These are phyloP conservation scores for Agrilus planipennis DNA, from an alignment of 1,140 invertebrate genomes.

Conservation along the genomic window DNA sequence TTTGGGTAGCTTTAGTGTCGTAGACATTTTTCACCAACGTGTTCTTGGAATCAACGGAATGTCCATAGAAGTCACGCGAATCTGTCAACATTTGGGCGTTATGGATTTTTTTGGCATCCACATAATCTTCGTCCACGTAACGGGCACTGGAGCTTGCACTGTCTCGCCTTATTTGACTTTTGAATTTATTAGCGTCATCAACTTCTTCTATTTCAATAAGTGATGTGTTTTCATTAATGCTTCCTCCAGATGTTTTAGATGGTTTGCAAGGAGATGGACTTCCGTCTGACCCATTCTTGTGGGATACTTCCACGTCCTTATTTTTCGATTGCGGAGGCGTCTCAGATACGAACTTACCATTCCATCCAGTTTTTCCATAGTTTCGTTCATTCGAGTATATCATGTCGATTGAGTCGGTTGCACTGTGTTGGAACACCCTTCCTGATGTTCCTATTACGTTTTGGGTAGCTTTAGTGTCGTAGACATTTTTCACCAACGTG, in stretches of 20 bases:
- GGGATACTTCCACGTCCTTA: too few relatives aligned
- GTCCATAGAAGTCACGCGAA: constrained; percentile 27
- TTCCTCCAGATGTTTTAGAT: too few relatives aligned
- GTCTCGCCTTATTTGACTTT: neutral
- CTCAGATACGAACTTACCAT: constrained; percentile 27
- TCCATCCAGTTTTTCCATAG: constrained; percentile 30
- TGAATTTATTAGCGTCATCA: neutral
- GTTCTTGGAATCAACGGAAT: constrained; percentile 18
- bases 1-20: constrained; percentile 26
- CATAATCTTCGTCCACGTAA: constrained; percentile 18
- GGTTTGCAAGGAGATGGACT: too few relatives aligned
- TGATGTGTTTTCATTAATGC: neutral
- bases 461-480: constrained; percentile 25
- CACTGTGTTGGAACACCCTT: constrained; percentile 22
- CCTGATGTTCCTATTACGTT: constrained; percentile 26
- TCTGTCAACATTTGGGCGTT: constrained; percentile 19
- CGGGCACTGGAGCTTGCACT: neutral
- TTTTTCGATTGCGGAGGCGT: constrained; percentile 11
- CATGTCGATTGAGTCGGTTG: constrained; percentile 21
- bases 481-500: too few relatives aligned
- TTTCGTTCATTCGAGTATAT: constrained; percentile 29
- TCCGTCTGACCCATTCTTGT: constrained; percentile 3
- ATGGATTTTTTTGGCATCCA: constrained; percentile 17
- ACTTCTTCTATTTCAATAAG: neutral
- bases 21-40: constrained; percentile 25